Evolutionary conservation across 1,140 invertebrate genomes (phyloP).

Genomic region (Atta colombica): DNA sequence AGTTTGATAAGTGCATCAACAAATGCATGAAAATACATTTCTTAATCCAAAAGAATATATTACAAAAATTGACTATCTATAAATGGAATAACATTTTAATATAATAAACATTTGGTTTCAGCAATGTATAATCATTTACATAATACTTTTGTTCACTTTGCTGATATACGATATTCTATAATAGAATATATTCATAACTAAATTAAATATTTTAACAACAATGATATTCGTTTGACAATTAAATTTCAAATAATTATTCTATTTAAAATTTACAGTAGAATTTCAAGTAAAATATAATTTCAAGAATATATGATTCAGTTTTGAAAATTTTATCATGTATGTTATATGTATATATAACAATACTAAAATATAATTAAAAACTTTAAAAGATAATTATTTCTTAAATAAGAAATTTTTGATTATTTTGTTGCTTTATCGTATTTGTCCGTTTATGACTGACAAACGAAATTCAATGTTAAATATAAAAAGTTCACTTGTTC

Average conservation of each 20-base stretch:
- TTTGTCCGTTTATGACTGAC: not conserved
- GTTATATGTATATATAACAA: not conserved
- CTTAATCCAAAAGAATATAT: conserved; percentile 29
- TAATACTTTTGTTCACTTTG: conserved; percentile 12
- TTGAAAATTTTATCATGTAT: conserved; percentile 25
- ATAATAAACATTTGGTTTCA: conserved; percentile 25
- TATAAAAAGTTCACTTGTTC: not conserved
- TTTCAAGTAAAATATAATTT: not conserved
- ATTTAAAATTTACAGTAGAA: conserved; percentile 1
- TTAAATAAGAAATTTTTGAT: conserved; percentile 22
- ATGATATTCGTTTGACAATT: conserved; percentile 33
- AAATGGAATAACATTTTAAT: conserved; percentile 31
- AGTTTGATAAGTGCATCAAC: conserved; percentile 28
- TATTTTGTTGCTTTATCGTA: conserved; percentile 11
- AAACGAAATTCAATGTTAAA: conserved; percentile 5
- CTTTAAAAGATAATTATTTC: conserved; percentile 18
- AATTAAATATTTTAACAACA: not conserved
- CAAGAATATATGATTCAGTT: conserved; percentile 22
- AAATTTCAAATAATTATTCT: not conserved
- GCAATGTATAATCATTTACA: conserved; percentile 19
- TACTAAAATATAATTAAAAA: conserved; percentile 28
- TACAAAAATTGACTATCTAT: not conserved
- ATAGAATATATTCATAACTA: conserved; percentile 16
- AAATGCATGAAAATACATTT: conserved; percentile 15
- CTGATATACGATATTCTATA: not conserved